These are phyloP conservation scores for Eriocheir sinensis DNA, from an alignment of 1,140 invertebrate species.

Conservation along the genomic window DNA sequence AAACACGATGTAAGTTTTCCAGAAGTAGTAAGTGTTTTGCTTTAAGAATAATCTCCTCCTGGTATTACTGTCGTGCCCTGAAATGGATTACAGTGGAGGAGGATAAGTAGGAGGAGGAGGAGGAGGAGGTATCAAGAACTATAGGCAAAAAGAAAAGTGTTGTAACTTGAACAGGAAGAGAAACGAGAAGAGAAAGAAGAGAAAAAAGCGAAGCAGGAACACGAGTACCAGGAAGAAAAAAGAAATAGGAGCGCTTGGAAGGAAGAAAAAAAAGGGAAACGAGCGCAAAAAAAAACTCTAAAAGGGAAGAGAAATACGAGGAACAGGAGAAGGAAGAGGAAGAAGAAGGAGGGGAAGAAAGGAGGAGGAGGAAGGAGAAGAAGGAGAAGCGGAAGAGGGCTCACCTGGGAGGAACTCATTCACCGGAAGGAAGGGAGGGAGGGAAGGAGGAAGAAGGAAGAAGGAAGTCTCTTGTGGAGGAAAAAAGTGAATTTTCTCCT, in stretches of 20 bases:
- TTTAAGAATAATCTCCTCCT: neutral
- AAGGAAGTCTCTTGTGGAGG: no score
- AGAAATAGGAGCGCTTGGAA: neutral
- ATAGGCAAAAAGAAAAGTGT: no score
- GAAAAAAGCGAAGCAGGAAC: neutral
- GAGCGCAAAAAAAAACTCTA: no score
- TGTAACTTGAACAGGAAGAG: no score
- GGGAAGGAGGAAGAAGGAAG: neutral
- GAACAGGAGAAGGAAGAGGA: neutral
- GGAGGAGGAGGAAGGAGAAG: neutral
- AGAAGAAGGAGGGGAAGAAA: no score
- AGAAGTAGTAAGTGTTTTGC: neutral
- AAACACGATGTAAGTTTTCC: no score
- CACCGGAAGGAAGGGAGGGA: neutral
- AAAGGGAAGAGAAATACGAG: no score
- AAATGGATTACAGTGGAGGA: no score
- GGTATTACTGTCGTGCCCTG: neutral
- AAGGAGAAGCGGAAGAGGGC: neutral
- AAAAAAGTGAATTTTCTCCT: no score
- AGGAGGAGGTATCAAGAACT: no score
- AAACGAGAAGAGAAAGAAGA: neutral
- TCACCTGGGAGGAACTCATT: neutral
- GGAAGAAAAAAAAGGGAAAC: no score
- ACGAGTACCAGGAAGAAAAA: neutral
- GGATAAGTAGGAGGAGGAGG: no score